Evolutionary conservation across 2,888 invertebrate genomes (phyloP), one percentile per base, ranked within the genome.

Genomic region (Machimus rusticus): DNA sequence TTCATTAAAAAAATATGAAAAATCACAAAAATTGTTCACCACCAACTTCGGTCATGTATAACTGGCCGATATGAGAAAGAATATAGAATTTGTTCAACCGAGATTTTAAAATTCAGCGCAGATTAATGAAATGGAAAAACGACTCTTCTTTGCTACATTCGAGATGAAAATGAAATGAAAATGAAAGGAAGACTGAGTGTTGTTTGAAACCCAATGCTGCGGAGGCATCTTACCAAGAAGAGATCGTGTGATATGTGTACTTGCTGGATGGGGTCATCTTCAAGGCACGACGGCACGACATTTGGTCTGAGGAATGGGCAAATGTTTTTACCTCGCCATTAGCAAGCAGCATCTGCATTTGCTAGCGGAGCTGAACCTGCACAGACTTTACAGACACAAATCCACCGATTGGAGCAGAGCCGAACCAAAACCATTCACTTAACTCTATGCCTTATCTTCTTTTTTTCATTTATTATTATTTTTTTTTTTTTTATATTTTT

Each of bases 221-320:
- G 37, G 85, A 87, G 87, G 34, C 76, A 88, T 88, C 86, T 86
- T 77, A 66, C 87, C 87, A 79, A 85, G 85, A 74, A 74, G 57
- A 74, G 85, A 85, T 85, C 85, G 85, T 85, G 85, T 85, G 85
- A 85, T 86, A 87, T 87, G 87, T 86, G 79, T 77, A 86, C 74
- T 86, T 78, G 87, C 78, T 86, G 88, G 88, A 88, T 88, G 88
- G 88, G 88, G 88, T 88, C 88, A 88, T 87, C 88, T 87, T 88
- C 81, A 55, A 87, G 88, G 82, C 87, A 88, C 88, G 87, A 87
- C 88, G 78, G 86, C 88, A 88, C 87, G 88, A 87, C 87, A 88
- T 88, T 87, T 86, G 82, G 85, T 87, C 43, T 46, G 43, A 46
- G 43, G 43, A 14, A 23, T 43, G 85, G 85, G 87, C 88, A 88